Evolutionary conservation across 2,888 invertebrate species (phyloP), one percentile per base, ranked within the genome.

Genomic region (Pterobdella sp.): DNA sequence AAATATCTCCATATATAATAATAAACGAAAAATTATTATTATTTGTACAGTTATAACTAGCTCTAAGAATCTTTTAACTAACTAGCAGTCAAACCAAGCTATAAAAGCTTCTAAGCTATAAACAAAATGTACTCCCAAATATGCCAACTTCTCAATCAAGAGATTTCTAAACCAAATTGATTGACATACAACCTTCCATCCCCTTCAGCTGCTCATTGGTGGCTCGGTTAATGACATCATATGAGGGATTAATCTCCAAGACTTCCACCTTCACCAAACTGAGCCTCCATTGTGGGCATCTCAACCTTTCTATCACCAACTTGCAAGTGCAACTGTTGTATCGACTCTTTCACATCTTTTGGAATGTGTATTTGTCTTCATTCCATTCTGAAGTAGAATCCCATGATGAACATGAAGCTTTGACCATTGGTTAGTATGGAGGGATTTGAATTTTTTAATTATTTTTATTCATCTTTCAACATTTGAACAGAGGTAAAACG

Each of bases 331-430:
- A 4, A 14, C 60, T 56, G 3, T 26, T 56, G 60, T 26, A 56
- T 26, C 60, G 60, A 22, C 60, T 56, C 60, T 4, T 7, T n/a
- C 60, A 56, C 60, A 56, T 56, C 60, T 56, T 56, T 26, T 56
- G 60, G 60, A 7, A 56, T 3, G 3, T 56, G n/a, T 56, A 56
- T 26, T n/a, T 56, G 3, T 56, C 60, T 26, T 18, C 60, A 22
- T 56, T 56, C 26, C 18, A 56, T 22, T 3, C 4, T n/a, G n/a
- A 22, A 4, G 14, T 26, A 26, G 14, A 56, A 22, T n/a, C 7
- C 60, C 3, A 4, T 26, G 10, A 56, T 56, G 10, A 4, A 26
- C n/a, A 56, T 56, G 60, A 56, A 26, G 60, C 18, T 56, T 26
- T n/a, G 18, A 56, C 14, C 26, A 26, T 26, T 56, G 60, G 60